Conservation (phyloP, 1,140 invertebrate species). For the Drosophila lowei region DNA sequence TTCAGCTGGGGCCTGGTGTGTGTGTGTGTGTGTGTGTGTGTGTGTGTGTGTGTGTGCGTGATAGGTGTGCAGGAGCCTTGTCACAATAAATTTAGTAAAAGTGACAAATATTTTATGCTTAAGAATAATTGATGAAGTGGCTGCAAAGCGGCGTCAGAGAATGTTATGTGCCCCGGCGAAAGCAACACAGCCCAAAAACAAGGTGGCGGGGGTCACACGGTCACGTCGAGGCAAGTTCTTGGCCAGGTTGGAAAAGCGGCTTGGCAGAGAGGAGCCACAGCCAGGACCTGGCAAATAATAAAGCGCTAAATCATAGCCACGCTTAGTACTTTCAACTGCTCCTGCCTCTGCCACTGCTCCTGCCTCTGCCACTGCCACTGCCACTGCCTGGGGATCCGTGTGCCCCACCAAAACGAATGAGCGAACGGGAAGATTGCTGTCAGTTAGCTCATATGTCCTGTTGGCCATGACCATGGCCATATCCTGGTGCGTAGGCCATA, state of each 20-base stretch:
- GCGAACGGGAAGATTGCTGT: constrained; percentile 38
- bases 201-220: constrained; percentile 42
- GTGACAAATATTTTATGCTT: constrained; percentile 83
- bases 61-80: constrained; percentile 64
- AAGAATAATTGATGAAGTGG: constrained; percentile 82
- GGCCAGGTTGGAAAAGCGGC: constrained; percentile 38
- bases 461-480: neutral
- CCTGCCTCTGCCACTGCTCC: neutral
- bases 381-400: too few species aligned
- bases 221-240: constrained; percentile 55
- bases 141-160: constrained; percentile 55
- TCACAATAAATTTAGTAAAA: constrained; percentile 82
- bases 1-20: constrained; percentile 6
- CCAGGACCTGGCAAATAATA: constrained; percentile 63
- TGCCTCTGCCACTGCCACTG: too few species aligned
- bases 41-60: constrained; percentile 27
- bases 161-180: too few species aligned
- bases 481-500: constrained; percentile 36
- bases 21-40: constrained; percentile 7
- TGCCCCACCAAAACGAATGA: too few species aligned
- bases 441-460: constrained; percentile 51
- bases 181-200: neutral
- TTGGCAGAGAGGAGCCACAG: neutral
- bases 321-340: constrained; percentile 75
- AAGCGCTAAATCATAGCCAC: constrained; percentile 80